These are phyloP conservation scores for Polyommatus icarus DNA, from an alignment of 2,888 invertebrate genomes.

Conservation along the genomic window DNA sequence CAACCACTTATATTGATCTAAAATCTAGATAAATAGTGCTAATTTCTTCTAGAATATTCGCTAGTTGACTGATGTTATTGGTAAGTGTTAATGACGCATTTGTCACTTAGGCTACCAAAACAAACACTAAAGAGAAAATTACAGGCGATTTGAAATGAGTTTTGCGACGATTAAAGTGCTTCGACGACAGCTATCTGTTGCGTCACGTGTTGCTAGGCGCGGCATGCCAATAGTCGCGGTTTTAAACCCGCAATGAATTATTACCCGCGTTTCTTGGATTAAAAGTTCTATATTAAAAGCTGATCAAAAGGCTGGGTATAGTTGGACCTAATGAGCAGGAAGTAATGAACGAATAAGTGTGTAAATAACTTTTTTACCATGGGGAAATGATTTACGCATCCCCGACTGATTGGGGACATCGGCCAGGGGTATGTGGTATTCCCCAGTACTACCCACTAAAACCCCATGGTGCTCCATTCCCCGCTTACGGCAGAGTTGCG, in stretches of 20 bases:
- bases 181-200: not conserved
- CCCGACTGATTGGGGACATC: no score
- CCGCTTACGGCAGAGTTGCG: no score
- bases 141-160: not conserved
- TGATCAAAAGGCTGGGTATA: no score
- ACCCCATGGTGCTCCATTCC: no score
- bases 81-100: conserved; percentile 1
- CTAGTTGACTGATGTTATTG: not conserved
- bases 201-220: not conserved
- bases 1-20: not conserved
- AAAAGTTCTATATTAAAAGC: not conserved
- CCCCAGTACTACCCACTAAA: no score
- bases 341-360: not conserved
- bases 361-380: no score
- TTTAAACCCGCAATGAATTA: not conserved
- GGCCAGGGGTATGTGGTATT: no score
- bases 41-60: not conserved
- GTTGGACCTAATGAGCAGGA: no score
- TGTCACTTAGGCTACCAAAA: not conserved
- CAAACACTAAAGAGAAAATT: not conserved
- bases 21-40: not conserved
- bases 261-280: not conserved
- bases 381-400: no score
- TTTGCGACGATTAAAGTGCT: not conserved
- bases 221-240: not conserved